Evolutionary conservation across 1,140 invertebrate genomes (phyloP).

Genomic region (Drosophila sp.): DNA sequence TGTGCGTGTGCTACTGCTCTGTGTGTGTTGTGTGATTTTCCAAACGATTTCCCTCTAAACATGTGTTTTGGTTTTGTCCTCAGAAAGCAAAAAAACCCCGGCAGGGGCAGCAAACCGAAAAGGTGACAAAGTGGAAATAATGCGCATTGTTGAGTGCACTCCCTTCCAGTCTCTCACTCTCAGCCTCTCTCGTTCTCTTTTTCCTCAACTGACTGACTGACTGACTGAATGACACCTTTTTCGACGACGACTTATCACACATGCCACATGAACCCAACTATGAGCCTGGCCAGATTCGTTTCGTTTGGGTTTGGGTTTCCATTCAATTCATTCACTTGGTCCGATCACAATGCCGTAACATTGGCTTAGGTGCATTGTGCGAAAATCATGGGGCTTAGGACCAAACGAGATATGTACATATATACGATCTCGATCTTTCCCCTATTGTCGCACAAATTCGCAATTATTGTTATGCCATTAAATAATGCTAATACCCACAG

Average conservation of each 20-base stretch:
- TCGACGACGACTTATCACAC: slow-evolving; percentile 57
- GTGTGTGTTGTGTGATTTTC: slow-evolving; percentile 67
- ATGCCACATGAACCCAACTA: slow-evolving; percentile 18
- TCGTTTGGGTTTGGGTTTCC: not conserved
- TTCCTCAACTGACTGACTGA: slow-evolving; percentile 10
- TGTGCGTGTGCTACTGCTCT: not conserved
- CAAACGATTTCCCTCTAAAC: slow-evolving; percentile 76
- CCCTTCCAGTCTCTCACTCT: slow-evolving; percentile 11
- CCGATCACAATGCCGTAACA: slow-evolving; percentile 77
- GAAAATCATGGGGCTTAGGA: slow-evolving; percentile 71
- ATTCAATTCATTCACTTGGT: slow-evolving; percentile 14
- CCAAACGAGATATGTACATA: not conserved
- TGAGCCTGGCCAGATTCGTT: not conserved
- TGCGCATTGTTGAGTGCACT: slow-evolving; percentile 63
- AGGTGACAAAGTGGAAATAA: slow-evolving; percentile 82
- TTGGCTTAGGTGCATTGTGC: slow-evolving; percentile 72
- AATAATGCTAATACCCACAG: slow-evolving; percentile 68
- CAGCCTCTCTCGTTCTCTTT: slow-evolving; percentile 5
- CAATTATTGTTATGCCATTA: slow-evolving; percentile 75
- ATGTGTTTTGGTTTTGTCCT: slow-evolving; percentile 76
- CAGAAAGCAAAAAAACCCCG: slow-evolving; percentile 65
- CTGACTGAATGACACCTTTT: slow-evolving; percentile 51
- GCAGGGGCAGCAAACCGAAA: slow-evolving; percentile 40
- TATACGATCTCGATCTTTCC: slow-evolving; percentile 5
- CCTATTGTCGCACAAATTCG: slow-evolving; percentile 55